Evolutionary conservation across 2,113 vertebrate genomes (phyloP).

Genomic region (Megalops atlanticus): DNA sequence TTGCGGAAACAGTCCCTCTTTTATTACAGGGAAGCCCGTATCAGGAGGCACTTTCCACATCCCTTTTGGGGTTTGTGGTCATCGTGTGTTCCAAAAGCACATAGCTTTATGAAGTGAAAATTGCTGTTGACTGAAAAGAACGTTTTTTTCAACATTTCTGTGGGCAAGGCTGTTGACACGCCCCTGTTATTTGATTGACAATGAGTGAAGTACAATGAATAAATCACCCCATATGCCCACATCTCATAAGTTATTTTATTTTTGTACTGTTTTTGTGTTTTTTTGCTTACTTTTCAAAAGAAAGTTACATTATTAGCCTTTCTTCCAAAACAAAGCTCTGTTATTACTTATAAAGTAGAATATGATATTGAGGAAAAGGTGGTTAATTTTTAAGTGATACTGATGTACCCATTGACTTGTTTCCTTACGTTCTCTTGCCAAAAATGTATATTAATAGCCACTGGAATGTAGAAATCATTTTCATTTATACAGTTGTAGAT

Average conservation of each 20-base stretch:
- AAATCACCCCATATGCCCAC: constrained; percentile 38
- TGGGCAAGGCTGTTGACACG: constrained; percentile 38
- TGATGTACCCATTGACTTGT: too few species aligned
- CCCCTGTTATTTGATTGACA: constrained; percentile 32
- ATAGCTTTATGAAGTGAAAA: constrained; percentile 36
- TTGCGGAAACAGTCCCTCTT: constrained; percentile 23
- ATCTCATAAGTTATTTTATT: constrained; percentile 42
- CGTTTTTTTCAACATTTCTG: constrained; percentile 43
- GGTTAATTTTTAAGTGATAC: too few species aligned
- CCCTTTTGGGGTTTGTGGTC: constrained; percentile 33
- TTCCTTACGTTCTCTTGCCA: too few species aligned
- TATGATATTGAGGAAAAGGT: background rate
- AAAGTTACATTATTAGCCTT: too few species aligned
- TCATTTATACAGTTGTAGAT: too few species aligned
- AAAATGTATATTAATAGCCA: too few species aligned
- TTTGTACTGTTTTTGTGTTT: background rate
- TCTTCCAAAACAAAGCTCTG: constrained; percentile 22
- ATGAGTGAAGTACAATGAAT: constrained; percentile 31
- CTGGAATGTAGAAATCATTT: too few species aligned
- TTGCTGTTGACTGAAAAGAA: constrained; percentile 16
- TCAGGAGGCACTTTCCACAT: constrained; percentile 34
- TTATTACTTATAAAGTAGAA: background rate
- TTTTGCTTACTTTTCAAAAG: constrained; percentile 19
- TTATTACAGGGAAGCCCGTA: constrained; percentile 23
- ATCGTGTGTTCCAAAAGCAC: constrained; percentile 30